A percentile compares a stretch with the other conserved stretches of the same genome.
Evolutionary conservation across 2,797 vertebrate genomes (phyloP).

Genomic region (Carduelis carduelis): DNA sequence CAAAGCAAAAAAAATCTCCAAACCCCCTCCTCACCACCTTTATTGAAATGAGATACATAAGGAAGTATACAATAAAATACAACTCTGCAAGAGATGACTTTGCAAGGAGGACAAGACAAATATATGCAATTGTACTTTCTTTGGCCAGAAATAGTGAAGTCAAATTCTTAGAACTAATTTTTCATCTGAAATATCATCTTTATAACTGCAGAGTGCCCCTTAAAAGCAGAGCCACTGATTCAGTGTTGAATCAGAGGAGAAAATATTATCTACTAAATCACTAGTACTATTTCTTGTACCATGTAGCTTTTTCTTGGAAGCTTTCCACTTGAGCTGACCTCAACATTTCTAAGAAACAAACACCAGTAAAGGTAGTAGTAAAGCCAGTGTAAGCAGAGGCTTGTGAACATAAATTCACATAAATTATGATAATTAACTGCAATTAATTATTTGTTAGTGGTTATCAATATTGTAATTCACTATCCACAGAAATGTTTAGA

Average conservation of each 20-base stretch:
- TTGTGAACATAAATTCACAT: not conserved
- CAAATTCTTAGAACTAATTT: slow-evolving; percentile 1
- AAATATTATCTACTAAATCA: slow-evolving; percentile 43
- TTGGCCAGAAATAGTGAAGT: not conserved
- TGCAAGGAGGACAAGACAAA: not conserved
- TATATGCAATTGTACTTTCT: not conserved
- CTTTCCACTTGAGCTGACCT: slow-evolving; percentile 7
- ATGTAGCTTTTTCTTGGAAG: slow-evolving; percentile 16
- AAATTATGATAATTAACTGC: not conserved
- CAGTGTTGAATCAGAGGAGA: not conserved
- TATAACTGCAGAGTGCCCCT: not conserved
- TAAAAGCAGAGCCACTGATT: slow-evolving; percentile 23
- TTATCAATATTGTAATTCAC: not conserved
- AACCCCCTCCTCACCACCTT: no score
- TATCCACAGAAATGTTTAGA: not conserved
- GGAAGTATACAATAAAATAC: not conserved
- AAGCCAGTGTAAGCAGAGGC: not conserved
- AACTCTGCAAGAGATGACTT: not conserved
- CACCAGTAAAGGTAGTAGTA: not conserved
- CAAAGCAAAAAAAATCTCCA: not conserved
- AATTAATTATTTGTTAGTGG: not conserved
- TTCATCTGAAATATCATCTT: slow-evolving; percentile 34
- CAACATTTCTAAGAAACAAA: not conserved
- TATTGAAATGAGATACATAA: not conserved
- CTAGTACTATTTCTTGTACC: not conserved